phyloP scores from a whole-genome alignment of 2,888 invertebrate genomes.

The Acrocera orbiculus region DNA sequence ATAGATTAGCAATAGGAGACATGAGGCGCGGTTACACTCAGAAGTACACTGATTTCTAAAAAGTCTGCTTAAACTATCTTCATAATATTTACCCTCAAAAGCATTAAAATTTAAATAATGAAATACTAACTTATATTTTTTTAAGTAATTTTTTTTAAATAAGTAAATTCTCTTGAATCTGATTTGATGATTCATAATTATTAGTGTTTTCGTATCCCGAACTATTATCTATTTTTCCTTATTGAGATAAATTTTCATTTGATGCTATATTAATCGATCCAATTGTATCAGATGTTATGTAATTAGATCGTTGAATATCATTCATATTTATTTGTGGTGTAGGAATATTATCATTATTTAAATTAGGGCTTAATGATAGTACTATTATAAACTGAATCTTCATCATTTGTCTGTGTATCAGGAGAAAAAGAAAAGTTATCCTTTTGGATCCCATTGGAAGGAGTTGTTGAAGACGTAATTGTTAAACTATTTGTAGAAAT shows the following conservation, averaged over 20 bases:
- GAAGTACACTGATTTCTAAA: too few relatives aligned
- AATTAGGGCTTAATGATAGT: too few relatives aligned
- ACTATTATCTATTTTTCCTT: conserved; percentile 1
- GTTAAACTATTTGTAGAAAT: too few relatives aligned
- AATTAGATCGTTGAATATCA: neutral
- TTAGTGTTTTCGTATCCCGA: conserved; percentile 1
- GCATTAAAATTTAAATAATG: neutral
- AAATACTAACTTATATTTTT: conserved; percentile 22
- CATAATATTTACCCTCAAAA: neutral
- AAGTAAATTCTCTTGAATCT: conserved; percentile 27
- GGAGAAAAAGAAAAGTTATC: too few relatives aligned
- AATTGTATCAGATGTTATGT: neutral
- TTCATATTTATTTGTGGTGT: conserved; percentile 9
- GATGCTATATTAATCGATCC: neutral
- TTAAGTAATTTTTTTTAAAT: conserved; percentile 29
- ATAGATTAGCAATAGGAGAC: too few relatives aligned
- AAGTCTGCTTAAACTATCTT: too few relatives aligned
- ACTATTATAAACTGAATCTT: too few relatives aligned
- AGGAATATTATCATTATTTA: too few relatives aligned
- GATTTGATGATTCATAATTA: conserved; percentile 23
- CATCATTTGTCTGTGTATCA: too few relatives aligned
- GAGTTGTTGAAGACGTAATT: too few relatives aligned
- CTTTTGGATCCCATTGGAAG: too few relatives aligned
- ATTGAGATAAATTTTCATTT: neutral
- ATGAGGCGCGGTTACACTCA: too few relatives aligned